Evolutionary conservation across 2,797 vertebrate genomes (phyloP).

Genomic region (Nyctalus aviator): DNA sequence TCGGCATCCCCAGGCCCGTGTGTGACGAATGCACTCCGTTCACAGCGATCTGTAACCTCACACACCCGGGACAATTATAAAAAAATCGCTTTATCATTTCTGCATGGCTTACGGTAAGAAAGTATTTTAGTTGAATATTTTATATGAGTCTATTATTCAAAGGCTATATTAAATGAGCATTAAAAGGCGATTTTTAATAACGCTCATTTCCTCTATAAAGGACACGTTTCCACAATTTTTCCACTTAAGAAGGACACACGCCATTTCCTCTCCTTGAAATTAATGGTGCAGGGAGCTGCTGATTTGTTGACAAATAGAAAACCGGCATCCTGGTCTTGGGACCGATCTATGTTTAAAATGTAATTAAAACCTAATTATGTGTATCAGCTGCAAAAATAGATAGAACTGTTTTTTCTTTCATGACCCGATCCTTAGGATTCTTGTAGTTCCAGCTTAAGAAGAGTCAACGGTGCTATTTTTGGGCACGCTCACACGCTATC

Average conservation of each 20-base stretch:
- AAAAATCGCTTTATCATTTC: slow-evolving; percentile 77
- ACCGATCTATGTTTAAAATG: slow-evolving; percentile 65
- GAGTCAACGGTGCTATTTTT: slow-evolving; percentile 54
- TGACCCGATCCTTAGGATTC: slow-evolving; percentile 64
- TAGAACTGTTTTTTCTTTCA: slow-evolving; percentile 32
- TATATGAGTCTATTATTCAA: slow-evolving; percentile 77
- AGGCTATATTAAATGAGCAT: slow-evolving; percentile 79
- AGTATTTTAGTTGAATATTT: slow-evolving; percentile 81
- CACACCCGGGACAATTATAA: slow-evolving; percentile 70
- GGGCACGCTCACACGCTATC: neutral
- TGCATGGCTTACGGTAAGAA: slow-evolving; percentile 63
- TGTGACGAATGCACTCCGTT: slow-evolving; percentile 67
- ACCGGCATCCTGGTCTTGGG: slow-evolving; percentile 49
- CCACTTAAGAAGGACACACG: slow-evolving; percentile 66
- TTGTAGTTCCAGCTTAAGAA: slow-evolving; percentile 35
- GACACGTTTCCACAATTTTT: slow-evolving; percentile 70
- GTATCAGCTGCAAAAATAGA: slow-evolving; percentile 56
- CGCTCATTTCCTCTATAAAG: slow-evolving; percentile 64
- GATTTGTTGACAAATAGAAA: slow-evolving; percentile 78
- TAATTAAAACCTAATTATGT: slow-evolving; percentile 78
- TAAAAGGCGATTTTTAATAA: slow-evolving; percentile 80
- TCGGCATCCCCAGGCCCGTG: slow-evolving; percentile 11
- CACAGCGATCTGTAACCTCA: slow-evolving; percentile 65
- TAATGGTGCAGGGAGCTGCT: slow-evolving; percentile 67
- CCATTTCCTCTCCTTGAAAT: slow-evolving; percentile 73